Base-by-base conservation (phyloP, 2,888 invertebrate genomes). In the Hetaerina titia region DNA sequence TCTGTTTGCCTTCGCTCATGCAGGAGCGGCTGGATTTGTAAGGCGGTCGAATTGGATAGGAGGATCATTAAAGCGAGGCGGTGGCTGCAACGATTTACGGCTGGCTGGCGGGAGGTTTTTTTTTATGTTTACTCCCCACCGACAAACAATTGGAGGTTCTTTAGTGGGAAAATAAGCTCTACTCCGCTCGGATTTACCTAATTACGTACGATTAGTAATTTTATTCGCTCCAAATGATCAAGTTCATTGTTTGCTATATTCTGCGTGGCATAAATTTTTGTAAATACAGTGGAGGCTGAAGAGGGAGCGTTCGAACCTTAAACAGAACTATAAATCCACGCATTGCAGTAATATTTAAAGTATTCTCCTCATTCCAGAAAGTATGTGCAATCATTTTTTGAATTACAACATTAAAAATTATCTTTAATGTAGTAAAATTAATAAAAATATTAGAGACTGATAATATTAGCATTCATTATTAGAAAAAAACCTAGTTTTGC, bases 1-100 rank as follows among this genome's bases (percentile, higher is more conserved):
- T 63, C 17, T 81, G 81, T 81, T 81, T 81, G 81, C 31, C 81
- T 81, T 81, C 13, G 81, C 81, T 81, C 81, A 31, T 81, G 81
- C 81, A 31, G 81, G 25, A 81, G 81, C 81, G 81, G 81, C 25
- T n/a, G 69, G n/a, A 17, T 8, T 5, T n/a, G 9, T 17, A 7
- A 17, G 69, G 19, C 25, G 74, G 25, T 25, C 81, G 25, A 31
- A 81, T 31, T 25, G 31, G 31, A 31, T 81, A 31, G 25, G 81
- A 81, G 81, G 81, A 81, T 31, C 81, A 81, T 81, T 81, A 81
- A 81, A 81, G 81, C 25, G 81, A 25, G 31, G 31, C 81, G 25
- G 69, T 81, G 81, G 81, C 25, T 31, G 81, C 81, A 31, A 7
- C 81, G 81, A 60, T 60, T 81, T 81, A 81, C 81, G 81, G 81